Base-by-base conservation (phyloP, 2,797 vertebrate species). In the Odontamblyopus rebecca region DNA sequence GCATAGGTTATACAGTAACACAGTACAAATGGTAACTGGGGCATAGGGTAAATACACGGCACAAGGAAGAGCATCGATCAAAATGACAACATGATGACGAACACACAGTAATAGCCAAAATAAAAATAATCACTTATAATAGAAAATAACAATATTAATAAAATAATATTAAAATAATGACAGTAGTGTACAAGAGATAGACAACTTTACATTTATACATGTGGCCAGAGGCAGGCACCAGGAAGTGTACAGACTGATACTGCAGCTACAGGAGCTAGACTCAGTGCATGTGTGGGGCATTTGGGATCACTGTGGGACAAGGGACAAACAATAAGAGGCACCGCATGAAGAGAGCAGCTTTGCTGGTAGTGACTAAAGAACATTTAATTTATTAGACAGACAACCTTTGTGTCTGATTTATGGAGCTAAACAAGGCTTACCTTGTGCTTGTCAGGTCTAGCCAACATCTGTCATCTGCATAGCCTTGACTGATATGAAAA, bases 161-260 rank as follows among this genome's bases (percentile, higher is more conserved):
- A 89, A 88, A 91, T 85, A 88, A 89, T 87, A 91, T 91, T 90
- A 87, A 92, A 90, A 88, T 89, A 91, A 91, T 82, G 84, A 91
- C 88, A 91, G 89, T 86, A 93, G 90, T 91, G 91, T 92, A 93
- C 91, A 92, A 93, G 92, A 93, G 88, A 94, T 85, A 89, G 72
- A 91, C 85, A 92, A 92, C 77, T 95, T 91, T 95, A 94, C 93
- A 95, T 93, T 94, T 95, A 92, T 95, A 95, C 93, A 94, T 78
- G 89, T 88, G 91, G 90, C 93, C 92, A 91, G 82, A 89, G 89
- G 91, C 92, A 93, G 93, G 92, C 93, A 94, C 92, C 90, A 88
- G 90, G 88, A 91, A 90, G 91, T 90, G 85, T 87, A 91, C 83
- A 91, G 87, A 92, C 88, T 85, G 85, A 89, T 82, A 92, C 86